Base-by-base conservation (phyloP, 2,888 invertebrate species). In the Ophion obscuratus region DNA sequence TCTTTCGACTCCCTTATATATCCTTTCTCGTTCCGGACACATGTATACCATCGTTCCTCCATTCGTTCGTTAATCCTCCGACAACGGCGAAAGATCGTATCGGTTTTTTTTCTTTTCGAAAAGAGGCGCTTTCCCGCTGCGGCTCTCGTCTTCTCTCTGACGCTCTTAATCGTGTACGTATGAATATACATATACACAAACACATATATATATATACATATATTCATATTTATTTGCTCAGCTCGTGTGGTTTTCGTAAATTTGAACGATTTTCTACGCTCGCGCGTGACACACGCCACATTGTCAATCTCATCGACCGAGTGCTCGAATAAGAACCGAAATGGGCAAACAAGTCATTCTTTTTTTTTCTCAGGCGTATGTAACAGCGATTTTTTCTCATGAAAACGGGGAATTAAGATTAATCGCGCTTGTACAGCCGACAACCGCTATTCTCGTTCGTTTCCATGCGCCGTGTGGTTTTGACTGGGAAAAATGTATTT, bases 21-120 rank as follows among this genome's bases (percentile, higher is more conserved):
- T 74, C 61, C 73, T 61, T 59, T 73, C 61, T 75, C 64, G 57
- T 47, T 59, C 68, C 75, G 44, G 68, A 78, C 71, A 47, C 57
- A 47, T 71, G 40, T 68, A 80, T 61, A 40, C 81, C 86, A 78
- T 85, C 76, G 85, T 89, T 53, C 57, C 57, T 57, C 57, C 57
- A 27, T 31, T 47, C 57, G 57, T 71, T 89, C 86, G 89, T 90
- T 91, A 91, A 91, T 90, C 89, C 89, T 71, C 73, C 53, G 59
- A 59, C 24, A 70, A 73, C 59, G 74, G 88, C 87, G 86, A 44
- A 83, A 86, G 90, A 91, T 91, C 88, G 89, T 89, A 91, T 90
- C 89, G 89, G 85, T 89, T 89, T 74, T 87, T 86, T 80, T 31
- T 31, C 4, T 44, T 11, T 44, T 10, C 10, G 6, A 44, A 44